These are phyloP conservation scores for Spea bombifrons DNA, from an alignment of 2,113 vertebrate species.

Conservation along the genomic window DNA sequence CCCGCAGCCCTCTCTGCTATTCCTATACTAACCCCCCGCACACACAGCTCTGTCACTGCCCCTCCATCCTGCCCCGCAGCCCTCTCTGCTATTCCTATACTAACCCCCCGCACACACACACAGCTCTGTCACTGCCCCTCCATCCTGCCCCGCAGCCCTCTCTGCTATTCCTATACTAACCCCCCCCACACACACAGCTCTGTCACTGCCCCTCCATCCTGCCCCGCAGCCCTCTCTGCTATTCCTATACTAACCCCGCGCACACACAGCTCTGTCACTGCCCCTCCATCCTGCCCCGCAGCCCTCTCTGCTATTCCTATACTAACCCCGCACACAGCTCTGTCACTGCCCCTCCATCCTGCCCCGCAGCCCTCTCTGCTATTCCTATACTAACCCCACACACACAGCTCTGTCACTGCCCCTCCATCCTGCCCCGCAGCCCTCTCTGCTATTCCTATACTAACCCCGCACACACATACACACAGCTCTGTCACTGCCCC, in stretches of 20 bases:
- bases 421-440: background rate
- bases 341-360: background rate
- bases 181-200: background rate
- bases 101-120: background rate
- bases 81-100: background rate
- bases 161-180: background rate
- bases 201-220: background rate
- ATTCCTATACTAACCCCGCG: slow-evolving; percentile 1
- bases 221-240: background rate
- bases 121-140: background rate
- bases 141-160: background rate
- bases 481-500: slow-evolving; percentile 6
- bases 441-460: background rate
- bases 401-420: background rate
- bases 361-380: too few species aligned
- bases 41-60: slow-evolving; percentile 8
- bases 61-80: background rate
- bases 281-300: background rate
- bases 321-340: too few species aligned
- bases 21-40: background rate
- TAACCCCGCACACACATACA: too few species aligned
- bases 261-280: slow-evolving; percentile 7
- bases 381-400: background rate
- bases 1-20: background rate
- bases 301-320: background rate